Conservation (phyloP, 2,113 vertebrate genomes). For the Pagrus major region DNA sequence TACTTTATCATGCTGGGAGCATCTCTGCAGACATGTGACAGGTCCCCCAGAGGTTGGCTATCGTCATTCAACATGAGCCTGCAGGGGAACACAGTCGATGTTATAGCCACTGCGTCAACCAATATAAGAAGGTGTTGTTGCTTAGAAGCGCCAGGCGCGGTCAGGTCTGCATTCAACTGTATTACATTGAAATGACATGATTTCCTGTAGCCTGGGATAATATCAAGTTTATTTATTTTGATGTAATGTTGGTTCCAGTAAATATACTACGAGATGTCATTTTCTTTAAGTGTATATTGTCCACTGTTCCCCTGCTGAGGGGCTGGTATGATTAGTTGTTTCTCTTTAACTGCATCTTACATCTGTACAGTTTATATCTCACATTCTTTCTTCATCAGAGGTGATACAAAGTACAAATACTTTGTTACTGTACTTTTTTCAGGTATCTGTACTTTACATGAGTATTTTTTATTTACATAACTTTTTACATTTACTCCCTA, state of each 20-base stretch:
- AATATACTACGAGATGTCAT: neutral
- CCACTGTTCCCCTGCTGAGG: neutral
- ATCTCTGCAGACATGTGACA: conserved; percentile 69
- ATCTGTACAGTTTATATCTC: neutral
- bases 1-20: conserved; percentile 72
- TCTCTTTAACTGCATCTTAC: neutral
- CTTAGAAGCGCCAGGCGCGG: neutral
- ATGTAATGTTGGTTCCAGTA: neutral
- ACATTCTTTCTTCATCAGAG: too few species aligned
- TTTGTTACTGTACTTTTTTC: too few species aligned
- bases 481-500: too few species aligned
- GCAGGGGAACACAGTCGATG: neutral
- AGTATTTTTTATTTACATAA: too few species aligned
- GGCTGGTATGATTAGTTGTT: neutral
- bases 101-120: conserved; percentile 5
- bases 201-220: neutral
- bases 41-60: conserved; percentile 46
- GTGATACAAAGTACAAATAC: too few species aligned
- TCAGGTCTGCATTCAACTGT: neutral
- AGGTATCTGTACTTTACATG: too few species aligned
- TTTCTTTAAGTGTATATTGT: neutral
- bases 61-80: conserved; percentile 47
- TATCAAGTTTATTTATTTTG: neutral
- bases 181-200: conserved; percentile 5
- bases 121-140: conserved; percentile 24